Evolutionary conservation across 1,140 invertebrate species (phyloP).

Genomic region (Saxidomus purpurata): DNA sequence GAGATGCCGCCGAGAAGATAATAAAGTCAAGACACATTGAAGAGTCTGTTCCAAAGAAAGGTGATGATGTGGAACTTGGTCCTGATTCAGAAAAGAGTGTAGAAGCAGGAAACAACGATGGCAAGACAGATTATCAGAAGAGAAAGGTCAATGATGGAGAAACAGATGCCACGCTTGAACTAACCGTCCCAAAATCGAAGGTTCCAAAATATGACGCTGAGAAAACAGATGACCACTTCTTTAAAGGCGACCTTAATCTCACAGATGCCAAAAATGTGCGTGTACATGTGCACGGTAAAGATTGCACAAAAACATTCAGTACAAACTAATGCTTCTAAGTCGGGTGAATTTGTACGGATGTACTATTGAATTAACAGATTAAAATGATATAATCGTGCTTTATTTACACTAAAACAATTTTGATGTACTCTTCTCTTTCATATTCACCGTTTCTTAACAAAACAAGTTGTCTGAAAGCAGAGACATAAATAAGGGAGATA

Average conservation of each 20-base stretch:
- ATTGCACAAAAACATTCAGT: no score
- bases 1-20: neutral
- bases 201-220: neutral
- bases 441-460: no score
- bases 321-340: no score
- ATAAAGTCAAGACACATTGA: neutral
- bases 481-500: no score
- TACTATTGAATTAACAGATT: no score
- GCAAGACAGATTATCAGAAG: neutral
- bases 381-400: no score
- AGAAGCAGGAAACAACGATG: conserved; percentile 6
- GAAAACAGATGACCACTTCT: neutral
- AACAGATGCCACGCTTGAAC: neutral
- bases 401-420: no score
- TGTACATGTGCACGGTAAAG: neutral
- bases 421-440: no score
- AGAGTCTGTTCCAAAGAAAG: neutral
- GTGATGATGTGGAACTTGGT: neutral
- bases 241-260: neutral
- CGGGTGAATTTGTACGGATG: no score
- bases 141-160: neutral
- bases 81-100: neutral
- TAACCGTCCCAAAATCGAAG: neutral
- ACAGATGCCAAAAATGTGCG: neutral
- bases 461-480: no score